Percentiles rank a stretch among this genome's conserved stretches.
phyloP scores from a whole-genome alignment of 2,113 vertebrate genomes.

The Gorsachius goisagi region DNA sequence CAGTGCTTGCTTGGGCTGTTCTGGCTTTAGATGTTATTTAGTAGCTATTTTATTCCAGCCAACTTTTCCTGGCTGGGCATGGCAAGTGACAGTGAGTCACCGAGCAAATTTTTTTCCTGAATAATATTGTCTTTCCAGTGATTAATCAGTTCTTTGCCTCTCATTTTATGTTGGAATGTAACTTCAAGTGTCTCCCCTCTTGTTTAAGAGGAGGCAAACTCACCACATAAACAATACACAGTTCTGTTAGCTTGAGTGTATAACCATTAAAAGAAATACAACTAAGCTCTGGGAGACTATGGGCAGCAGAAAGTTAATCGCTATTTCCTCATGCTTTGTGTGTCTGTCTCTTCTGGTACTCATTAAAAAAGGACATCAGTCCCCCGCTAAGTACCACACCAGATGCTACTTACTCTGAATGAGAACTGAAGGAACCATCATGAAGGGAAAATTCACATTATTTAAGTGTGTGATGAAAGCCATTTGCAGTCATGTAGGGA shows the following conservation, averaged over 20 bases:
- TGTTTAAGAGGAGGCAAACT: background rate
- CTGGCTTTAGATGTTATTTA: background rate
- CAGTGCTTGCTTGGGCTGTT: background rate
- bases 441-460: background rate
- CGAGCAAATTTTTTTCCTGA: background rate
- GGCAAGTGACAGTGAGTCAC: background rate
- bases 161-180: background rate
- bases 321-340: conserved; percentile 31
- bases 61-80: background rate
- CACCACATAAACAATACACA: background rate
- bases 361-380: conserved; percentile 52
- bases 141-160: conserved; percentile 17
- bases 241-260: background rate
- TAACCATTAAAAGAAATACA: background rate
- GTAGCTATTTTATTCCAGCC: background rate
- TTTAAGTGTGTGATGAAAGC: background rate
- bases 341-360: conserved; percentile 3
- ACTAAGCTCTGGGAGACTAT: background rate
- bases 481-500: background rate
- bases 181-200: background rate
- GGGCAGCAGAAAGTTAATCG: conserved; percentile 36
- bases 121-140: background rate
- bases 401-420: conserved; percentile 42
- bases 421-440: conserved; percentile 18
- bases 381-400: conserved; percentile 12